These are phyloP conservation scores for Sinodicranocentrus sp. DNA, from an alignment of 2,888 invertebrate species.

Conservation along the genomic window DNA sequence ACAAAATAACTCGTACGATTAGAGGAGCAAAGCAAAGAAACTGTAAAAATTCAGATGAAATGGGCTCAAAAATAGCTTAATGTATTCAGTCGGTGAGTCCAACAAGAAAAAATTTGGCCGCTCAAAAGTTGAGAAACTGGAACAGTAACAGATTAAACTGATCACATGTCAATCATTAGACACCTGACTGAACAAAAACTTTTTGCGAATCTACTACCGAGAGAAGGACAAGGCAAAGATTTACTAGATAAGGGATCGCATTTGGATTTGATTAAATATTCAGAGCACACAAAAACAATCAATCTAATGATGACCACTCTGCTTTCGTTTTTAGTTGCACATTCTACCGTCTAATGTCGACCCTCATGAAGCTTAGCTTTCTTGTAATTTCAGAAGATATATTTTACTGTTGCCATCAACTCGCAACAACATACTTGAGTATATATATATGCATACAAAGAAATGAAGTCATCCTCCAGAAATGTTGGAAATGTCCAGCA, in stretches of 20 bases:
- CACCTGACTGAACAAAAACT: slow-evolving; percentile 16
- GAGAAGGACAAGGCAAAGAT: no score
- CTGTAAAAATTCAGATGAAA: slow-evolving; percentile 18
- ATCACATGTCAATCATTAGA: slow-evolving; percentile 31
- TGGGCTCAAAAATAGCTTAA: background rate
- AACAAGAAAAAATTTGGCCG: background rate
- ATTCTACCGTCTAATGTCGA: background rate
- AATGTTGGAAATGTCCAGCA: background rate
- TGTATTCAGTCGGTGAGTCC: background rate
- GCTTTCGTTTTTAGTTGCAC: background rate
- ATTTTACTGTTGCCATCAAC: background rate
- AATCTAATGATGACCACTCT: background rate
- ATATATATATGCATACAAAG: no score
- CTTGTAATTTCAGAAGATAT: background rate
- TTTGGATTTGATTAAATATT: background rate
- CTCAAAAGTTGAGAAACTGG: slow-evolving; percentile 21
- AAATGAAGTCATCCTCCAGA: no score
- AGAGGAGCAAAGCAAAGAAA: background rate
- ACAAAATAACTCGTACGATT: background rate
- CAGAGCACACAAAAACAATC: background rate
- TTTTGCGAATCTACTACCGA: no score
- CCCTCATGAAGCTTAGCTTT: background rate
- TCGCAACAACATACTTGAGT: no score
- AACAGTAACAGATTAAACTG: slow-evolving; percentile 19
- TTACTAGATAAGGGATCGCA: no score